These are phyloP conservation scores for Mamestra brassicae DNA, from an alignment of 2,888 invertebrate genomes.

Conservation along the genomic window DNA sequence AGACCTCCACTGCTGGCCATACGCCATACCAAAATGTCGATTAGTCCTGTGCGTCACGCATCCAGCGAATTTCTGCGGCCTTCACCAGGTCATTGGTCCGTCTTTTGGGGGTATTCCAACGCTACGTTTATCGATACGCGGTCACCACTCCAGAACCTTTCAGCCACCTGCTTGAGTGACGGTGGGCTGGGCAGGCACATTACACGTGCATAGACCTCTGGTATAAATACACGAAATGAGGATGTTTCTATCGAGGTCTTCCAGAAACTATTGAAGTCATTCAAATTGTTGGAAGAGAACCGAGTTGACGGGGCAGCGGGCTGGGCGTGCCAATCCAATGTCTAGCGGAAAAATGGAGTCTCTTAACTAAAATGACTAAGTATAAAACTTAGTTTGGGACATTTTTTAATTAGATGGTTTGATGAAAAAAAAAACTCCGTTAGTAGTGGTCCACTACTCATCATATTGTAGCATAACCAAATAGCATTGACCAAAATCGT, in stretches of 20 bases:
- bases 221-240: not conserved
- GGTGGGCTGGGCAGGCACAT: not conserved
- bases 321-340: not conserved
- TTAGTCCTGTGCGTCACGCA: not conserved
- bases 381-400: not conserved
- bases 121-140: not conserved
- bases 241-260: not conserved
- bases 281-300: not conserved
- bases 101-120: not conserved
- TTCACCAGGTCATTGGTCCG: not conserved
- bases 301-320: not conserved
- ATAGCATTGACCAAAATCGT: not conserved
- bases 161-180: not conserved
- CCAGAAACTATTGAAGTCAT: not conserved
- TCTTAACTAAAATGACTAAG: not conserved
- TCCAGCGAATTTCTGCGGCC: not conserved
- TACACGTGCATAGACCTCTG: not conserved
- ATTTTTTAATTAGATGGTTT: not conserved
- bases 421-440: not conserved
- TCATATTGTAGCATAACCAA: not conserved
- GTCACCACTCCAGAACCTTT: not conserved
- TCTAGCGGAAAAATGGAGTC: not conserved
- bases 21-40: not conserved
- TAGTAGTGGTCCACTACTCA: not conserved
- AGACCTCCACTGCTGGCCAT: not conserved